phyloP scores from a whole-genome alignment of 2,888 invertebrate genomes.

The Allacma fusca region DNA sequence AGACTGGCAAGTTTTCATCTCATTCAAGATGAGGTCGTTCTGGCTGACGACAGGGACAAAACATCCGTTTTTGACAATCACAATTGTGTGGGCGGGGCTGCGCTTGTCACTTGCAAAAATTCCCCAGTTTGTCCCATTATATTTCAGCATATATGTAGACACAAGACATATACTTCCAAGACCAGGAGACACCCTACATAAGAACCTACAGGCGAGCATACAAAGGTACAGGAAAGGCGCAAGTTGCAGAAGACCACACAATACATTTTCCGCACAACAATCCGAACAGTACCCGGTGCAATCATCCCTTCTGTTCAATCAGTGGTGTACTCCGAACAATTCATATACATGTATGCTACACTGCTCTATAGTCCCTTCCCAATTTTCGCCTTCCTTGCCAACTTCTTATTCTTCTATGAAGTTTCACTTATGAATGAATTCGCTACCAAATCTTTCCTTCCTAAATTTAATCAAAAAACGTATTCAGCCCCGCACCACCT shows the following conservation, averaged over 20 bases:
- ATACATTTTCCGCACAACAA: not conserved
- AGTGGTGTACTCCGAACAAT: not conserved
- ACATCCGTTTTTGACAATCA: conserved; percentile 61
- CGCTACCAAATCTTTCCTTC: no score
- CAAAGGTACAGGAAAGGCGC: no score
- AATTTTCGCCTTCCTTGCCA: no score
- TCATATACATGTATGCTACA: no score
- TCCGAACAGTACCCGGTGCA: not conserved
- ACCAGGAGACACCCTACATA: no score
- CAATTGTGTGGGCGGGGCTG: conserved; percentile 62
- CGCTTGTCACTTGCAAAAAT: conserved; percentile 62
- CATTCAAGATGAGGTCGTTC: conserved; percentile 23
- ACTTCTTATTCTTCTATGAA: no score
- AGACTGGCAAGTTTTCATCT: conserved; percentile 24
- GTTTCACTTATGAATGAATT: no score
- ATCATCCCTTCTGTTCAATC: conserved; percentile 7
- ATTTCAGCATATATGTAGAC: not conserved
- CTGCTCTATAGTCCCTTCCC: no score
- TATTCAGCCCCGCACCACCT: no score
- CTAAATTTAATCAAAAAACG: no score
- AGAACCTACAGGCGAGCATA: no score
- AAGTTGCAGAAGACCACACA: not conserved
- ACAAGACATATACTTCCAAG: no score
- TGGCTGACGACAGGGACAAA: conserved; percentile 38
- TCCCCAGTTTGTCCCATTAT: conserved; percentile 35